Percentiles rank a stretch among this genome's conserved stretches.
Conservation (phyloP, 2,797 vertebrate species). For the Bryconaethiops microstoma region DNA sequence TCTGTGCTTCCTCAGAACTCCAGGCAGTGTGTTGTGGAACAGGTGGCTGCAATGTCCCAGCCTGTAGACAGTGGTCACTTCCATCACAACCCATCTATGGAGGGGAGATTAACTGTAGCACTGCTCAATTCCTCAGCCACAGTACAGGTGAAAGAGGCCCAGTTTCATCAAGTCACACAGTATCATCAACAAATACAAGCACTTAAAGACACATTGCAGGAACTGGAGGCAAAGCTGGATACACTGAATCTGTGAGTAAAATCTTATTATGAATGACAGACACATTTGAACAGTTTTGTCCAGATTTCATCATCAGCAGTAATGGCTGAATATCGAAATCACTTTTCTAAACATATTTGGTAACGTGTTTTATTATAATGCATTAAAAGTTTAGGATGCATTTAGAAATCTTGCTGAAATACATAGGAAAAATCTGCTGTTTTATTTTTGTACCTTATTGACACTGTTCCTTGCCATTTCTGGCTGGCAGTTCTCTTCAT, state of each 20-base stretch:
- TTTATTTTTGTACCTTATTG: too few species aligned
- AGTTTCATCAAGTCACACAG: constrained; percentile 76
- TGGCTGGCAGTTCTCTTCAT: too few species aligned
- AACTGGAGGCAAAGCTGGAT: constrained; percentile 77
- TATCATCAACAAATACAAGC: constrained; percentile 78
- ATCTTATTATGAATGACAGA: neutral
- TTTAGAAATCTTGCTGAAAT: too few species aligned
- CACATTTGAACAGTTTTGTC: neutral
- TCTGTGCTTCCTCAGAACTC: constrained; percentile 69
- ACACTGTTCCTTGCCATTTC: too few species aligned
- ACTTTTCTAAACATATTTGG: too few species aligned
- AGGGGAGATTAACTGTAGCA: constrained; percentile 68
- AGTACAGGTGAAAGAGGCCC: constrained; percentile 81
- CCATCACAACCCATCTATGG: constrained; percentile 26
- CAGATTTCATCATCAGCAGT: too few species aligned
- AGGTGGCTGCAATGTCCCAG: constrained; percentile 66
- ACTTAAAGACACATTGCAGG: constrained; percentile 73
- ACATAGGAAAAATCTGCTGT: too few species aligned
- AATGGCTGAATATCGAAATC: too few species aligned
- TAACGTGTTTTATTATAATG: too few species aligned
- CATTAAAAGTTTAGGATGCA: too few species aligned
- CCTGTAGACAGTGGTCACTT: constrained; percentile 32
- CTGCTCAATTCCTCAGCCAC: constrained; percentile 79
- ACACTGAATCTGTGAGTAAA: constrained; percentile 84
- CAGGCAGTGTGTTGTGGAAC: constrained; percentile 72